Percentiles rank a stretch among this genome's conserved stretches.
Evolutionary conservation across 2,888 invertebrate species (phyloP).

Genomic region (Phrixothrix hirtus): DNA sequence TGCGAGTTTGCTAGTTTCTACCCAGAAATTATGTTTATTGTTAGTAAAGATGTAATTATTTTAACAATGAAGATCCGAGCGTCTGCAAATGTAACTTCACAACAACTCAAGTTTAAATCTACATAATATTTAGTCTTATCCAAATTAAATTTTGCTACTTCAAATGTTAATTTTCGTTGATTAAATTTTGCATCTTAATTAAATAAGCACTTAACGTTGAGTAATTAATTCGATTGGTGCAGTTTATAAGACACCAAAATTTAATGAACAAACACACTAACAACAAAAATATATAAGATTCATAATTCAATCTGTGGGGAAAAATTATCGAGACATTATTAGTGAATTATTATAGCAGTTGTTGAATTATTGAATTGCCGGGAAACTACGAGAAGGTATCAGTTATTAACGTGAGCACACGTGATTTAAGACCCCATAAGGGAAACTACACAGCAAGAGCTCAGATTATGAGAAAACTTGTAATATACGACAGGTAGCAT

Average conservation of each 20-base stretch:
- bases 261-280: not conserved
- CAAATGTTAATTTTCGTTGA: constrained; percentile 5
- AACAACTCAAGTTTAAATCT: constrained; percentile 3
- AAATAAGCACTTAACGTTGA: not conserved
- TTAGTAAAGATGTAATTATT: constrained; percentile 8
- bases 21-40: constrained; percentile 5
- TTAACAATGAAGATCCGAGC: constrained; percentile 4
- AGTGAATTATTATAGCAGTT: constrained; percentile 32
- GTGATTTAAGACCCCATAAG: constrained; percentile 37
- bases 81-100: not conserved
- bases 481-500: constrained; percentile 39
- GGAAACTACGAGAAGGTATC: constrained; percentile 33
- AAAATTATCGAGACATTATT: constrained; percentile 36
- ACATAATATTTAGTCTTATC: constrained; percentile 1
- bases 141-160: constrained; percentile 7
- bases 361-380: constrained; percentile 31
- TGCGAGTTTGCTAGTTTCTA: not conserved
- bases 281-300: constrained; percentile 12
- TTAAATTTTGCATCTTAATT: constrained; percentile 12
- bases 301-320: constrained; percentile 16
- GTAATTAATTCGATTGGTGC: not conserved
- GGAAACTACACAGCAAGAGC: constrained; percentile 38
- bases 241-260: not conserved
- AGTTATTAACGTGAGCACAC: constrained; percentile 38
- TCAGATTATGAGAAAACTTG: constrained; percentile 45